Evolutionary conservation across 2,888 invertebrate genomes (phyloP).

Genomic region (Hypena proboscidalis): DNA sequence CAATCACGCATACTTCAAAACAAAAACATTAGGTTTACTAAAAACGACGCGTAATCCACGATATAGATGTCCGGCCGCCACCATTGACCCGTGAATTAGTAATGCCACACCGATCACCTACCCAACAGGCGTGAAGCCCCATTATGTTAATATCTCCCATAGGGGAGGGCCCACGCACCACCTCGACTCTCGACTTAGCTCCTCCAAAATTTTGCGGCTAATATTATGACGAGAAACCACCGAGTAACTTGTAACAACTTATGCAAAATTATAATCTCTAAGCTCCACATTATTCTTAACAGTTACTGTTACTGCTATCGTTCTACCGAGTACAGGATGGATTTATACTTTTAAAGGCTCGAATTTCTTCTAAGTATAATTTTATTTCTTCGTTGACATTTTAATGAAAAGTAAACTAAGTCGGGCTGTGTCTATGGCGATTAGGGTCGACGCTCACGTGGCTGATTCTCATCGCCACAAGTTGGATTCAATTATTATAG

Average conservation of each 20-base stretch:
- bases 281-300: constrained; percentile 12
- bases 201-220: constrained; percentile 13
- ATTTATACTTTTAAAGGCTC: constrained; percentile 3
- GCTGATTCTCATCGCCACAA: constrained; percentile 26
- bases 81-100: constrained; percentile 9
- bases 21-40: too few relatives aligned
- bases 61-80: too few relatives aligned
- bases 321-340: constrained; percentile 1
- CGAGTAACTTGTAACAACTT: constrained; percentile 16
- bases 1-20: too few relatives aligned
- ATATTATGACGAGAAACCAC: constrained; percentile 10
- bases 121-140: constrained; percentile 17
- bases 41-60: too few relatives aligned
- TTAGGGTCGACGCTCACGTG: constrained; percentile 30
- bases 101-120: constrained; percentile 14
- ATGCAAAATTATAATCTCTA: constrained; percentile 16
- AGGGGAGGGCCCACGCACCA: constrained; percentile 13
- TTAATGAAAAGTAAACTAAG: constrained; percentile 43
- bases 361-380: constrained; percentile 29
- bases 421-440: constrained; percentile 32
- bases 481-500: constrained; percentile 25
- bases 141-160: constrained; percentile 37
- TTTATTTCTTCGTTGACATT: constrained; percentile 33
- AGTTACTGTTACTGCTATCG: constrained; percentile 11
- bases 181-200: constrained; percentile 8